These are phyloP conservation scores for Loriculus beryllinus DNA, from an alignment of 2,797 vertebrate species.

Conservation along the genomic window DNA sequence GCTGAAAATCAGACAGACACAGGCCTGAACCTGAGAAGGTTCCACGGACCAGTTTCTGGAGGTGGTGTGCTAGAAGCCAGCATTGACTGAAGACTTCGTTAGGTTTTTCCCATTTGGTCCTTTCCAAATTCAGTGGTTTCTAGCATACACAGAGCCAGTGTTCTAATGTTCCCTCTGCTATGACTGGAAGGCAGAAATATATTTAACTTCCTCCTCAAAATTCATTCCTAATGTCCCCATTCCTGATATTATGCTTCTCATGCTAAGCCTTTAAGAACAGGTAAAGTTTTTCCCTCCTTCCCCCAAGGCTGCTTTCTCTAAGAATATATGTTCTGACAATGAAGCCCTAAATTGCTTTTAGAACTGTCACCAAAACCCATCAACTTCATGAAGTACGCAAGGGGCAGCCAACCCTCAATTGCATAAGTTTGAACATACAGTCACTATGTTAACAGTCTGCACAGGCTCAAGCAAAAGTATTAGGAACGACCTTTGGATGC, in stretches of 20 bases:
- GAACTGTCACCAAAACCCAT: not conserved
- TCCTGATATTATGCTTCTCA: not conserved
- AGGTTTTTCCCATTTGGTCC: not conserved
- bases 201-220: not conserved
- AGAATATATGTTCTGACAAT: rapidly evolving
- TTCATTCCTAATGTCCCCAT: not conserved
- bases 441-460: not conserved
- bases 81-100: not conserved
- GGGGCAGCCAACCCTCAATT: not conserved
- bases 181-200: not conserved
- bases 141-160: not conserved
- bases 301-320: not conserved
- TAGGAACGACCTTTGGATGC: not conserved
- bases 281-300: not conserved
- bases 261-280: not conserved
- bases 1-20: not conserved
- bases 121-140: not conserved
- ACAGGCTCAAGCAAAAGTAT: rapidly evolving
- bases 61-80: not conserved
- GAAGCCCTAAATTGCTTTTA: not conserved
- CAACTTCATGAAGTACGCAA: not conserved
- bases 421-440: not conserved
- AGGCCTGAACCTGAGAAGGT: not conserved
- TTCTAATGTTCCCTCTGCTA: not conserved
- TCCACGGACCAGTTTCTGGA: not conserved